Conservation (phyloP, 2,797 vertebrate genomes). For the Myripristis murdjan region DNA sequence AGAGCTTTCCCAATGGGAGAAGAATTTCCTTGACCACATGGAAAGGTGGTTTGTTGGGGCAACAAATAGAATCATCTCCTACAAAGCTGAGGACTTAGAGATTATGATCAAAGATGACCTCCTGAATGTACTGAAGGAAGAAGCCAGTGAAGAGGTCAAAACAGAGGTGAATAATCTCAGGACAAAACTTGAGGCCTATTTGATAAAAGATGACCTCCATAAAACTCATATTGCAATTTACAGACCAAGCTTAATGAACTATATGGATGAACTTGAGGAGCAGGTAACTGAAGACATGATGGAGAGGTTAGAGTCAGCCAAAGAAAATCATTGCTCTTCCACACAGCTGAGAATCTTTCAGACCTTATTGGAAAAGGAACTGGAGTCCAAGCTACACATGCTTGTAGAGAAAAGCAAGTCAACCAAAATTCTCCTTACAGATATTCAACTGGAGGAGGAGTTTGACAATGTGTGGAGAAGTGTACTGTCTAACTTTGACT, state of each 20-base stretch:
- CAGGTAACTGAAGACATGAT: constrained; percentile 58
- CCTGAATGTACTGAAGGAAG: constrained; percentile 58
- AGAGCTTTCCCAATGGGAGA: constrained; percentile 76
- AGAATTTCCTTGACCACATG: constrained; percentile 64
- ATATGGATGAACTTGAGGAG: constrained; percentile 64
- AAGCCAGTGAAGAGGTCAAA: constrained; percentile 68
- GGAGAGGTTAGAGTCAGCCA: constrained; percentile 63
- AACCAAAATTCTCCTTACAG: constrained; percentile 59
- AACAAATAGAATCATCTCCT: constrained; percentile 59
- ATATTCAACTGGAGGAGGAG: constrained; percentile 74
- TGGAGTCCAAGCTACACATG: constrained; percentile 70
- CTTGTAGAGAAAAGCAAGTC: constrained; percentile 71
- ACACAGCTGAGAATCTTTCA: constrained; percentile 75
- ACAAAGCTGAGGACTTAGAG: constrained; percentile 54
- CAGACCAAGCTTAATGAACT: constrained; percentile 68
- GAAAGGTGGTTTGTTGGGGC: constrained; percentile 74
- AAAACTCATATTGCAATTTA: constrained; percentile 64
- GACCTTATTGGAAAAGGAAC: constrained; percentile 57
- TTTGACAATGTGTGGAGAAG: constrained; percentile 81
- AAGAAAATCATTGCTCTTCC: constrained; percentile 68
- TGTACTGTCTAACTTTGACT: constrained; percentile 72
- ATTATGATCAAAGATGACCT: constrained; percentile 40
- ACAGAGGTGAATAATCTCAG: constrained; percentile 66
- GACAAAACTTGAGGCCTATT: constrained; percentile 61
- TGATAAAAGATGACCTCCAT: constrained; percentile 68